Base-by-base conservation (phyloP, 2,888 invertebrate species). In the Drosophila ezoana region DNA sequence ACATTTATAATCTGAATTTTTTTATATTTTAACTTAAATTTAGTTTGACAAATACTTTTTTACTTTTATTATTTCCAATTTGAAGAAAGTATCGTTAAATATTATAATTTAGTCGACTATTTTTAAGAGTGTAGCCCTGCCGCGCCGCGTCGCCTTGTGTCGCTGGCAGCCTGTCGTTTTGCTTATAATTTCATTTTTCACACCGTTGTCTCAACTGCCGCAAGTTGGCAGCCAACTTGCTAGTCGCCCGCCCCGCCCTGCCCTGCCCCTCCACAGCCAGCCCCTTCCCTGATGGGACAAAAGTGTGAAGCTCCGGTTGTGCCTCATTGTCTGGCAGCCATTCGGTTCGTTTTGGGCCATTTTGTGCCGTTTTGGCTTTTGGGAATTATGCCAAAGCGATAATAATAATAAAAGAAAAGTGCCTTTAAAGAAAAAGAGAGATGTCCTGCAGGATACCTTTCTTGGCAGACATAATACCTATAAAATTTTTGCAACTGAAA, bases 101-200 rank as follows among this genome's bases (percentile, higher is more conserved):
- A 28, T 28, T n/a, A 9, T 1, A 47, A 38, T 18, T 14, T 11
- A 9, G 11, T 37, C 6, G 9, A 1, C 0, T 1, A 16, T 38
- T 57, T 57, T 1, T 38, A 8, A 3, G 16, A 18, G 66, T 63
- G 65, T 20, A 56, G 8, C 28, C 8, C 2, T 28, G 8, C 23
- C 8, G 23, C 23, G 3, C 8, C 23, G 23, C 10, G 41, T 16
- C 45, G 32, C 38, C 32, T n/a, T 14, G 23, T 44, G 32, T 13
- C 16, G 51, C 37, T 44, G 64, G 16, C 69, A 18, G 66, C n/a
- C 66, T 59, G 70, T 72, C 81, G 56, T 59, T 64, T 78, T 86
- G 87, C 71, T 86, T 82, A 88, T 88, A 88, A 89, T 86, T 86
- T 89, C 78, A 89, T 89, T 88, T 88, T 89, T 86, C 87, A 86